Evolutionary conservation across 2,113 vertebrate species (phyloP), one percentile per base, ranked within the genome.

Genomic region (Hassar affinis): DNA sequence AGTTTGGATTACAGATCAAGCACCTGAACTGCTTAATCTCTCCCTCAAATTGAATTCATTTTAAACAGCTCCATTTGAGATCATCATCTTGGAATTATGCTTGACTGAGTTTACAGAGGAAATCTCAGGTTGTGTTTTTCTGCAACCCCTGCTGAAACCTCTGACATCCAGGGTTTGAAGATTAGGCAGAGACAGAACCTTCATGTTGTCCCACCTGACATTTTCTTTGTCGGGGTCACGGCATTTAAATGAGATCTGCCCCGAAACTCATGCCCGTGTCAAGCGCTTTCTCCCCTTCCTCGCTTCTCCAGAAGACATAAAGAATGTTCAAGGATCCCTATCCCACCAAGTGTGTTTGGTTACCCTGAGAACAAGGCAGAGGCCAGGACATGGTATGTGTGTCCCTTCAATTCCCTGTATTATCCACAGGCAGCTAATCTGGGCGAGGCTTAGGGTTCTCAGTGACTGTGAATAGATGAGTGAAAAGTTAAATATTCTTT

Each of bases 401-500:
- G 91, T 61, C 88, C 90, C 87, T 93, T 93, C 90, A 93, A 93
- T 94, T 94, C 93, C 89, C 89, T 85, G 87, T 91, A 91, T 95
- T 93, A 94, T 94, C 90, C 89, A 87, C 89, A 90, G 82, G 83
- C 92, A 95, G 92, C 94, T 96, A 95, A 95, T 94, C 93, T 95
- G 89, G 86, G 89, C 91, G 85, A 84, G 92, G 89, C 89, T 95
- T 94, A 90, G 89, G 90, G 90, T 85, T 90, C 93, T 91, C 87
- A 77, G 89, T 84, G 87, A 81, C 88, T 82, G 89, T 90, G 91
- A 94, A 93, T 90, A 90, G 87, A 84, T 86, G 92, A 93, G 86
- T 88, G 91, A 93, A 94, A 93, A 95, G 90, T 94, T 93, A 94
- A 94, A 95, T 91, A 92, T 90, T 90, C 94, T 95, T 96, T 93